phyloP scores from a whole-genome alignment of 2,113 vertebrate genomes.

The Phylloscopus whistleri region DNA sequence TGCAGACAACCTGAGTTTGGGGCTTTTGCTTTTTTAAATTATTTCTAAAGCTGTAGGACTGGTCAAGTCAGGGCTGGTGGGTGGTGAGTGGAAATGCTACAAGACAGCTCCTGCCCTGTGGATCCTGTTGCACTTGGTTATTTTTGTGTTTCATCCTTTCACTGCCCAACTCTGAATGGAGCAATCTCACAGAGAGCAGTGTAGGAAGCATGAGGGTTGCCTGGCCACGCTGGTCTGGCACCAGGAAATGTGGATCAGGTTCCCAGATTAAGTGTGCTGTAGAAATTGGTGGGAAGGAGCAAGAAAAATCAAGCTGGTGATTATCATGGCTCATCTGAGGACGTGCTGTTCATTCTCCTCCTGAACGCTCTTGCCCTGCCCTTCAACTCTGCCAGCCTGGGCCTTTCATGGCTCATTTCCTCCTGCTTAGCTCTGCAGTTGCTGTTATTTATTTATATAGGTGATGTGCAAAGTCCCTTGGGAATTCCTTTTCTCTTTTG shows the following conservation, averaged over 20 bases:
- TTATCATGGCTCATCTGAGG: not conserved
- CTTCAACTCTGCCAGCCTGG: conserved; percentile 53
- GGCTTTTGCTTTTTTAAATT: not conserved
- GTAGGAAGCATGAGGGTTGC: fast-evolving
- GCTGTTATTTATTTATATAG: conserved; percentile 43
- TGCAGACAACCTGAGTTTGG: not conserved
- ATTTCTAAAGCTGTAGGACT: not conserved
- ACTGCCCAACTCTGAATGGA: not conserved
- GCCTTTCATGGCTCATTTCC: conserved; percentile 43
- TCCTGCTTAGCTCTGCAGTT: conserved; percentile 47
- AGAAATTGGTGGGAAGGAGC: not conserved
- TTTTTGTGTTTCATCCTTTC: not conserved
- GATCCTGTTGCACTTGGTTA: not conserved
- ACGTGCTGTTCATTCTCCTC: not conserved
- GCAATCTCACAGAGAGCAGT: not conserved
- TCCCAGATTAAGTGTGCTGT: not conserved
- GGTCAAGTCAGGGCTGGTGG: not conserved
- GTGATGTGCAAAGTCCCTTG: conserved; percentile 1
- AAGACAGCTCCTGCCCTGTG: not conserved
- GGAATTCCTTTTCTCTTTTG: conserved; percentile 35
- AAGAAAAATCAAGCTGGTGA: not conserved
- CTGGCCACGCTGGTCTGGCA: not conserved
- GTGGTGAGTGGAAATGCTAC: not conserved
- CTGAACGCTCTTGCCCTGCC: conserved; percentile 44
- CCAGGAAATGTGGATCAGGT: not conserved